Evolutionary conservation across 2,888 invertebrate species (phyloP).

Genomic region (Drosophila mimica): DNA sequence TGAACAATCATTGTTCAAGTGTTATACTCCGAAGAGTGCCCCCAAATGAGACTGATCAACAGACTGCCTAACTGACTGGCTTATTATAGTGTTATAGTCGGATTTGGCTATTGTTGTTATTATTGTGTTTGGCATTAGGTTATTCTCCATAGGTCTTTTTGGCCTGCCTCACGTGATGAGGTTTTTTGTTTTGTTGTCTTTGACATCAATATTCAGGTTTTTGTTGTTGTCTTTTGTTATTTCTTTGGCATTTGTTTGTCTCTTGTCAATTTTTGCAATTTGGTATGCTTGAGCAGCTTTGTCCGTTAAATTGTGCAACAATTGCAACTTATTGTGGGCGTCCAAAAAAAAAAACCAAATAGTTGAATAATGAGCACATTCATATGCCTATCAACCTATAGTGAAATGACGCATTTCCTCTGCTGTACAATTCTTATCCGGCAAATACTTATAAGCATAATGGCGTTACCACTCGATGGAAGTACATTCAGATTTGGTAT

Average conservation of each 20-base stretch:
- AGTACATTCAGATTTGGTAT: slow-evolving; percentile 28
- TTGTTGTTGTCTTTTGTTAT: slow-evolving; percentile 19
- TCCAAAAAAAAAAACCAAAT: slow-evolving; percentile 22
- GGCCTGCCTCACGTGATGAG: slow-evolving; percentile 60
- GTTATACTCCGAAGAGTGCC: slow-evolving; percentile 35
- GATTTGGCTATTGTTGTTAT: slow-evolving; percentile 12
- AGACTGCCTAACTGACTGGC: slow-evolving; percentile 24
- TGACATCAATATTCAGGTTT: slow-evolving; percentile 64
- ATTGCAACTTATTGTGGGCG: slow-evolving; percentile 59
- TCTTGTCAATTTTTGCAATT: slow-evolving; percentile 44
- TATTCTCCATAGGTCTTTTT: slow-evolving; percentile 42
- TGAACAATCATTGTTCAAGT: slow-evolving; percentile 57
- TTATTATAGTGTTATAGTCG: slow-evolving; percentile 31
- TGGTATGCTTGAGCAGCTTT: slow-evolving; percentile 49
- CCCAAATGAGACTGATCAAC: slow-evolving; percentile 44
- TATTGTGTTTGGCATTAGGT: slow-evolving; percentile 53
- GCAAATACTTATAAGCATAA: slow-evolving; percentile 20
- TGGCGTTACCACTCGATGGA: slow-evolving; percentile 24
- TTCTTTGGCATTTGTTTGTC: slow-evolving; percentile 13
- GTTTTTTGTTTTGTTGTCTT: slow-evolving; percentile 69
- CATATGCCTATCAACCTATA: slow-evolving; percentile 46
- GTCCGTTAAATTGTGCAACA: slow-evolving; percentile 62
- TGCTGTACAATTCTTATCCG: slow-evolving; percentile 15
- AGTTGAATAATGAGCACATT: slow-evolving; percentile 63
- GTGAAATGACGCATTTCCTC: slow-evolving; percentile 54